Evolutionary conservation across 2,888 invertebrate species (phyloP).

Genomic region (Leptopilina drosophilae): DNA sequence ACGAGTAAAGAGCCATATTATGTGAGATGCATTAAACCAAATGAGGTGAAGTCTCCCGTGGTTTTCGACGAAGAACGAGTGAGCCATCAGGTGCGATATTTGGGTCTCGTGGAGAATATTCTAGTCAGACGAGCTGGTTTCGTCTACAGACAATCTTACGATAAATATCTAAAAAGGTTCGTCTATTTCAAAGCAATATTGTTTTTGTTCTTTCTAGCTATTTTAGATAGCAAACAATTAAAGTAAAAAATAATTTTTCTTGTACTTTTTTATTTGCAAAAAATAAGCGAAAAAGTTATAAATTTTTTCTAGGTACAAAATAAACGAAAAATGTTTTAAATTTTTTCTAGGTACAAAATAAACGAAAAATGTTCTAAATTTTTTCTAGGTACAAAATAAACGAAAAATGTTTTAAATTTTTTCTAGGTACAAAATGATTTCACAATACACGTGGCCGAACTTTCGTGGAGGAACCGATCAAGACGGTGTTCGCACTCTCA

Average conservation of each 20-base stretch:
- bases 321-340: no score
- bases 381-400: constrained; percentile 81
- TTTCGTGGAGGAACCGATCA: constrained; percentile 87
- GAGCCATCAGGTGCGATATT: constrained; percentile 87
- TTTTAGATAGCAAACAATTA: no score
- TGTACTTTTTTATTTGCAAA: no score
- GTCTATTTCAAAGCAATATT: neutral
- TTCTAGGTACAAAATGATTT: constrained; percentile 95
- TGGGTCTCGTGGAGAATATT: constrained; percentile 96
- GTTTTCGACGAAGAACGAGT: constrained; percentile 91
- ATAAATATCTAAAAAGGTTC: constrained; percentile 91
- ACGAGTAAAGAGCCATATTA: constrained; percentile 97
- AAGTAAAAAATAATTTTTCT: no score
- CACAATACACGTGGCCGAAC: constrained; percentile 97
- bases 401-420: neutral
- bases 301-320: constrained; percentile 91
- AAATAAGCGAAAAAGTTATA: neutral
- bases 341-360: constrained; percentile 92
- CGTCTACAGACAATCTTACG: constrained; percentile 96
- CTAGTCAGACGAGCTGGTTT: constrained; percentile 97
- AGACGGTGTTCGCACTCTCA: constrained; percentile 91
- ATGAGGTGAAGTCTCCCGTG: constrained; percentile 92
- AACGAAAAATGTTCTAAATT: no score
- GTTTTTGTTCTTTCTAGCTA: no score
- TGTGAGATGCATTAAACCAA: constrained; percentile 98